Percentiles rank a stretch among this genome's conserved stretches.
Conservation (phyloP, 2,888 invertebrate species). For the Anoncus sp. region DNA sequence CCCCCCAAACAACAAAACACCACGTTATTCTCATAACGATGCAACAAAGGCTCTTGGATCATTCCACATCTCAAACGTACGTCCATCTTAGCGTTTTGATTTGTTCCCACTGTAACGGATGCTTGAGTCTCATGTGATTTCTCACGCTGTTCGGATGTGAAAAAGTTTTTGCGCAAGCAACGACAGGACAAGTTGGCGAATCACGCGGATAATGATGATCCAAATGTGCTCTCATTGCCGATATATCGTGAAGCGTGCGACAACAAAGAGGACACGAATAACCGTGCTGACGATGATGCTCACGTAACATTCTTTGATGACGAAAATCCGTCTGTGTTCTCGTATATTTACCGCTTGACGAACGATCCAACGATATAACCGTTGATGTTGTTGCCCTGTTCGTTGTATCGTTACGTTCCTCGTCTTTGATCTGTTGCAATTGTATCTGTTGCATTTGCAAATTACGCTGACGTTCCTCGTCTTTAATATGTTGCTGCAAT, state of each 20-base stretch:
- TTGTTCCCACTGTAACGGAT: constrained; percentile 91
- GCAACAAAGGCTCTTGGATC: not conserved
- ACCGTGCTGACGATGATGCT: constrained; percentile 83
- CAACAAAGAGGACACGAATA: constrained; percentile 91
- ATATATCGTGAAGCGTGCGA: constrained; percentile 87
- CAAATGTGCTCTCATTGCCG: constrained; percentile 89
- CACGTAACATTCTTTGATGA: constrained; percentile 76
- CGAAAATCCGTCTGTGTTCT: constrained; percentile 81
- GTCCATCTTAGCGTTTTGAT: constrained; percentile 93
- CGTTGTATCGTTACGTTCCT: constrained; percentile 66
- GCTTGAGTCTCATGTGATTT: constrained; percentile 94
- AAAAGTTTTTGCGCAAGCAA: constrained; percentile 90
- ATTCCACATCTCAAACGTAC: constrained; percentile 84
- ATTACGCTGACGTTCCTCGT: constrained; percentile 57
- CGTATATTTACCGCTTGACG: constrained; percentile 78
- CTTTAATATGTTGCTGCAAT: constrained; percentile 62
- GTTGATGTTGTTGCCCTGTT: constrained; percentile 14
- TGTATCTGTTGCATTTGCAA: constrained; percentile 62
- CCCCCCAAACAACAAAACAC: no score
- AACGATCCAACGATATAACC: constrained; percentile 2
- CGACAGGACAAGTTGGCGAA: constrained; percentile 92
- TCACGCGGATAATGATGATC: constrained; percentile 94
- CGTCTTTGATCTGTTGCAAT: constrained; percentile 68
- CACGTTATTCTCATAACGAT: not conserved
- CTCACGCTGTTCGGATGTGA: constrained; percentile 94